phyloP scores from a whole-genome alignment of 2,113 vertebrate species.

The Rhinoderma darwinii region DNA sequence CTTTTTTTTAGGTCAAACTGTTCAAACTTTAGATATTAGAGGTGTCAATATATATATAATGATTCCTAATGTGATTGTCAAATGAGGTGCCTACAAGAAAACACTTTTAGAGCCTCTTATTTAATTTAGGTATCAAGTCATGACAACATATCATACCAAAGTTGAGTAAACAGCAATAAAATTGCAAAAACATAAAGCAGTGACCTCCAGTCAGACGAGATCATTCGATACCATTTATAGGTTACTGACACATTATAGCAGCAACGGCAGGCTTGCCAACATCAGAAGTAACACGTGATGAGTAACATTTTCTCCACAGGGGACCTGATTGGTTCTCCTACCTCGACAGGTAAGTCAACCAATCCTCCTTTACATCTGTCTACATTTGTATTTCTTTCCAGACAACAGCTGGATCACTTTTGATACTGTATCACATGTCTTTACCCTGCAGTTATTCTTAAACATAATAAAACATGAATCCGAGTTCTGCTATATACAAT shows the following conservation, averaged over 20 bases:
- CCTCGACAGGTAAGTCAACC: neutral
- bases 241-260: neutral
- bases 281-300: neutral
- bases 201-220: too few relatives aligned
- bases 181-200: neutral
- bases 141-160: neutral
- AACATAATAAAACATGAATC: neutral
- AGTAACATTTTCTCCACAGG: neutral
- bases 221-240: neutral
- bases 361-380: slow-evolving; percentile 3
- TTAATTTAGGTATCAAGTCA: too few relatives aligned
- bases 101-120: too few relatives aligned
- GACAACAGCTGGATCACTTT: slow-evolving; percentile 6
- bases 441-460: neutral
- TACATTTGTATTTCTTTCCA: neutral
- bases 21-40: too few relatives aligned
- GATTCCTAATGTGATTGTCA: too few relatives aligned
- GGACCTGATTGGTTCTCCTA: neutral
- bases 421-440: neutral
- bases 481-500: neutral
- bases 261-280: neutral
- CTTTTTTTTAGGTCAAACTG: too few relatives aligned
- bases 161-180: neutral
- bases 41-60: too few relatives aligned
- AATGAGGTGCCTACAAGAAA: too few relatives aligned